These are phyloP conservation scores for Garra rufa DNA, from an alignment of 2,113 vertebrate species.

Conservation along the genomic window DNA sequence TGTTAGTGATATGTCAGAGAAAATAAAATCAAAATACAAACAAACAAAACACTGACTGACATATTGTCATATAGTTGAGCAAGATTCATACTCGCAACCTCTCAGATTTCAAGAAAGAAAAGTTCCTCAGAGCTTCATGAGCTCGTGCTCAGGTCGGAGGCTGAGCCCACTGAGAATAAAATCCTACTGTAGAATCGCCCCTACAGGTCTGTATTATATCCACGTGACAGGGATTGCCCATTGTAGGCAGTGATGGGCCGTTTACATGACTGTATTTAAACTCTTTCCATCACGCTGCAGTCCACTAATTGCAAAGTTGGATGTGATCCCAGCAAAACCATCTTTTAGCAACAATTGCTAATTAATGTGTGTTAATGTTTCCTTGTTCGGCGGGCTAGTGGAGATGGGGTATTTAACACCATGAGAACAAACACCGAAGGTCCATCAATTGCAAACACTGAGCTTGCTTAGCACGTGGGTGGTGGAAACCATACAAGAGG, in stretches of 20 bases:
- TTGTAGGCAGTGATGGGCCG: background rate
- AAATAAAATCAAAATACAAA: background rate
- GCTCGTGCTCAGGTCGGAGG: background rate
- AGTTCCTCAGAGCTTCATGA: background rate
- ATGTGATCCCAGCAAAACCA: constrained; percentile 9
- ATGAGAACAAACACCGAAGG: constrained; percentile 24
- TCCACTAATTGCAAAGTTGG: background rate
- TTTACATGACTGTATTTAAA: background rate
- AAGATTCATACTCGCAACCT: background rate
- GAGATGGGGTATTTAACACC: constrained; percentile 27
- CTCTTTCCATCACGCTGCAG: background rate
- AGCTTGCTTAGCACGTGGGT: constrained; percentile 48
- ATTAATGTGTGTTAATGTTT: constrained; percentile 39
- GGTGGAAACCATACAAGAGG: constrained; percentile 34
- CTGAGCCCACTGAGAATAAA: background rate
- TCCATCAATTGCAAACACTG: constrained; percentile 45
- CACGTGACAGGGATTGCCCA: background rate
- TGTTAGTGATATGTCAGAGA: background rate
- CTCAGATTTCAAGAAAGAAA: background rate
- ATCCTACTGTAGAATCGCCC: background rate
- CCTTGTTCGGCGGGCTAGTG: background rate
- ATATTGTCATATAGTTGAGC: background rate
- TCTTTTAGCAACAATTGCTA: background rate
- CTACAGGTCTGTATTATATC: background rate
- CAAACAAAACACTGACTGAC: background rate